Percentiles rank a stretch among this genome's conserved stretches.
phyloP scores from a whole-genome alignment of 2,888 invertebrate genomes.

The Campoplex capitator region DNA sequence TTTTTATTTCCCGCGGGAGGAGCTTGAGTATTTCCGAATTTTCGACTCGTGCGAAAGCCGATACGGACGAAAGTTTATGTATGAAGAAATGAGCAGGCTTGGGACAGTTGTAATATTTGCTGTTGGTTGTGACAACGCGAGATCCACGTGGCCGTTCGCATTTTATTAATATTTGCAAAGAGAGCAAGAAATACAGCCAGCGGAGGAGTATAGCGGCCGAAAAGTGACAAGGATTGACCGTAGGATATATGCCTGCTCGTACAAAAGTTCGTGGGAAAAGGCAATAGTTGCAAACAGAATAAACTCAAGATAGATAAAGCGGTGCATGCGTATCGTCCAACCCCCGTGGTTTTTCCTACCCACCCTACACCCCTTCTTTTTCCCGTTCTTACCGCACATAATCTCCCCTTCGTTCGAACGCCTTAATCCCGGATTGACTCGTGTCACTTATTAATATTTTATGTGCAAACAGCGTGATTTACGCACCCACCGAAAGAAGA shows the following conservation, averaged over 20 bases:
- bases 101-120: conserved; percentile 60
- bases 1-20: neutral
- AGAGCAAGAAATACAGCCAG: conserved; percentile 64
- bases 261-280: conserved; percentile 81
- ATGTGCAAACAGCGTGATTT: conserved; percentile 84
- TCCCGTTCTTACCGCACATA: conserved; percentile 59
- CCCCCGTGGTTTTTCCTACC: conserved; percentile 71
- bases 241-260: neutral
- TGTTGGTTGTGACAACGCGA: conserved; percentile 79
- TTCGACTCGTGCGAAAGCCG: neutral
- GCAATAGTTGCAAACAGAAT: conserved; percentile 82
- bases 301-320: conserved; percentile 84
- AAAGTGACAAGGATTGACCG: conserved; percentile 26
- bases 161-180: conserved; percentile 84
- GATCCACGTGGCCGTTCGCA: conserved; percentile 83
- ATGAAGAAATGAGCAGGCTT: neutral
- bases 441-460: conserved; percentile 85
- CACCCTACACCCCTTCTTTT: conserved; percentile 40
- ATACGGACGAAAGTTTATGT: neutral
- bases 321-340: conserved; percentile 72
- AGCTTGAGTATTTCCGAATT: neutral
- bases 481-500: conserved; percentile 74
- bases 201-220: neutral
- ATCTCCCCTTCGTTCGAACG: conserved; percentile 65
- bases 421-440: conserved; percentile 84